Evolutionary conservation across 1,140 invertebrate species (phyloP).

Genomic region (Panagrolaimus sp.): DNA sequence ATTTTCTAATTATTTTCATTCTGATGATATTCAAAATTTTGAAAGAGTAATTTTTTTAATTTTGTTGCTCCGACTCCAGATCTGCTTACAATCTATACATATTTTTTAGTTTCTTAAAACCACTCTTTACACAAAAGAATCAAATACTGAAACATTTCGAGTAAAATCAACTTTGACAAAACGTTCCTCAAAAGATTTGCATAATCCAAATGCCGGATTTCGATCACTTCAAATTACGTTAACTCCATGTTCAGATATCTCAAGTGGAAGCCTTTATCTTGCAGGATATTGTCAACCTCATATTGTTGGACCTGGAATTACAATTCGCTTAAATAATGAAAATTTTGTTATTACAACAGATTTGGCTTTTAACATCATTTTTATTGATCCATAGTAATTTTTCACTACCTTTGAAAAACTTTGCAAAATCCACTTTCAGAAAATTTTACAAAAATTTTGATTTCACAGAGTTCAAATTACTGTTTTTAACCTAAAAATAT

Average conservation of each 20-base stretch:
- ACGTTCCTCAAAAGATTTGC: constrained; percentile 19
- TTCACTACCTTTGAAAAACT: no score
- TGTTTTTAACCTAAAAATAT: neutral
- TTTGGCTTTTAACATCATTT: neutral
- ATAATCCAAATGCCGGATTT: constrained; percentile 18
- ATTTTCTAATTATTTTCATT: constrained; percentile 20
- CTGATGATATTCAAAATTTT: constrained; percentile 13
- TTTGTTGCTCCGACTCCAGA: neutral
- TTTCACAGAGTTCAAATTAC: no score
- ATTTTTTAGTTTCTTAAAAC: constrained; percentile 1
- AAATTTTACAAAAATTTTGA: no score
- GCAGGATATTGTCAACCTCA: constrained; percentile 5
- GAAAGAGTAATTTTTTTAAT: neutral
- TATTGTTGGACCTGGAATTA: neutral
- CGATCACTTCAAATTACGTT: neutral
- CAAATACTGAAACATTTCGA: neutral
- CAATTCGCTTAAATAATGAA: neutral
- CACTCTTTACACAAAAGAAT: neutral
- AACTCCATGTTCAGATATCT: neutral
- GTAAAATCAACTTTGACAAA: constrained; percentile 31
- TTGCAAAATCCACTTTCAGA: no score
- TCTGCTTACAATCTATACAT: neutral
- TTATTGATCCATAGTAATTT: neutral
- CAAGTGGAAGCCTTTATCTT: neutral
- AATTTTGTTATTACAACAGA: constrained; percentile 3